Conservation (phyloP, 2,797 vertebrate species). For the Lutjanus campechanus region DNA sequence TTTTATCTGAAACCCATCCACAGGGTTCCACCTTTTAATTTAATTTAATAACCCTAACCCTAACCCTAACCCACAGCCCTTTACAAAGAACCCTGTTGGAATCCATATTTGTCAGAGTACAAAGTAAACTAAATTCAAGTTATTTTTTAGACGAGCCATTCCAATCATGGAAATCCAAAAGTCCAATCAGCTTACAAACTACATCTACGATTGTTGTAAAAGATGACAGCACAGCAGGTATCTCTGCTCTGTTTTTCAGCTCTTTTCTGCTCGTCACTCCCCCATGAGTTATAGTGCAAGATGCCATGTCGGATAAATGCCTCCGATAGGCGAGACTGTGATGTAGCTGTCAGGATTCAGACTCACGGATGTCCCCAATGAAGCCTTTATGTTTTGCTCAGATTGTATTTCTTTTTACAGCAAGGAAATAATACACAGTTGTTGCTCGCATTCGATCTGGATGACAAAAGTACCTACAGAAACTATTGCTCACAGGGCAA, state of each 20-base stretch:
- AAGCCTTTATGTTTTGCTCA: conserved; percentile 65
- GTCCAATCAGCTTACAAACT: conserved; percentile 44
- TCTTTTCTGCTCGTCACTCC: conserved; percentile 16
- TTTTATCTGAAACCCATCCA: too few species aligned
- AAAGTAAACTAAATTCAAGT: conserved; percentile 34
- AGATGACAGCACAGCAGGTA: conserved; percentile 24
- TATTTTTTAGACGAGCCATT: conserved; percentile 39
- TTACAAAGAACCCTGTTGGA: too few species aligned
- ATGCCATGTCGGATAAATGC: conserved; percentile 61
- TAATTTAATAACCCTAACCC: too few species aligned
- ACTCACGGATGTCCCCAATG: conserved; percentile 50
- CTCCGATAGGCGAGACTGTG: conserved; percentile 44
- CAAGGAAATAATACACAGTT: conserved; percentile 63
- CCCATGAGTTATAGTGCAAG: conserved; percentile 33
- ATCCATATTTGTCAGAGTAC: too few species aligned
- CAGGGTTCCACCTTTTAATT: too few species aligned
- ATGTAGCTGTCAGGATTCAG: conserved; percentile 65
- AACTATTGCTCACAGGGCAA: conserved; percentile 62
- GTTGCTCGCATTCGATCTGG: conserved; percentile 60
- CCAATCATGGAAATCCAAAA: conserved; percentile 25
- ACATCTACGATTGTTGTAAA: conserved; percentile 29
- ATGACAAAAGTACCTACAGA: conserved; percentile 52
- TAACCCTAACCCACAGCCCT: too few species aligned
- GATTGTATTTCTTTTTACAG: conserved; percentile 66
- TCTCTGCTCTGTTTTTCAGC: conserved; percentile 18